Conservation (phyloP, 2,113 vertebrate species). For the Pluvialis apricaria region DNA sequence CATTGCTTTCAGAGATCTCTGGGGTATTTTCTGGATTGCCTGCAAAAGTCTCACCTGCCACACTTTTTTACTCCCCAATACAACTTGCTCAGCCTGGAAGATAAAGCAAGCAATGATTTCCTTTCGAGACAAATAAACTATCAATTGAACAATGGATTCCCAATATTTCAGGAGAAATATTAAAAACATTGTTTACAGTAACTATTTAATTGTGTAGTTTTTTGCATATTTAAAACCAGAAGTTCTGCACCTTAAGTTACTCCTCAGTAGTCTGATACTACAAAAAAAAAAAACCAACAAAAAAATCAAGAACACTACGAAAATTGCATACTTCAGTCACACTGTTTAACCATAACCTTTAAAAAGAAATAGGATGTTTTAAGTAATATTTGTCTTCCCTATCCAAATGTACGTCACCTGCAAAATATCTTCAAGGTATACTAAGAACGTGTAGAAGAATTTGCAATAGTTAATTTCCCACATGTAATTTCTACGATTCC, state of each 20-base stretch:
- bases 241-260: not conserved
- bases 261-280: not conserved
- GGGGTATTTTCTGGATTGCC: constrained; percentile 65
- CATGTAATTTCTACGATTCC: not conserved
- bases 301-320: not conserved
- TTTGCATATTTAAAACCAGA: not conserved
- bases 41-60: constrained; percentile 49
- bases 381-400: not conserved
- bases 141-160: constrained; percentile 72
- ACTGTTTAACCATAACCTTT: not conserved
- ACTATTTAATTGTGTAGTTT: not conserved
- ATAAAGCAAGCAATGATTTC: not conserved
- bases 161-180: constrained; percentile 56
- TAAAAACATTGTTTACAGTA: not conserved
- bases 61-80: constrained; percentile 85
- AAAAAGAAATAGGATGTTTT: not conserved
- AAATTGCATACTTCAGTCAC: not conserved
- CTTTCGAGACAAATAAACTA: constrained; percentile 65
- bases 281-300: constrained; percentile 10
- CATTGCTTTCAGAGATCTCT: constrained; percentile 75
- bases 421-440: not conserved
- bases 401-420: not conserved
- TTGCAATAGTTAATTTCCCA: not conserved
- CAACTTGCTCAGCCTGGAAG: constrained; percentile 73
- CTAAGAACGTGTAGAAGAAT: not conserved